These are phyloP conservation scores for Gasterosteus aculeatus DNA, from an alignment of 2,113 vertebrate genomes.

Conservation along the genomic window DNA sequence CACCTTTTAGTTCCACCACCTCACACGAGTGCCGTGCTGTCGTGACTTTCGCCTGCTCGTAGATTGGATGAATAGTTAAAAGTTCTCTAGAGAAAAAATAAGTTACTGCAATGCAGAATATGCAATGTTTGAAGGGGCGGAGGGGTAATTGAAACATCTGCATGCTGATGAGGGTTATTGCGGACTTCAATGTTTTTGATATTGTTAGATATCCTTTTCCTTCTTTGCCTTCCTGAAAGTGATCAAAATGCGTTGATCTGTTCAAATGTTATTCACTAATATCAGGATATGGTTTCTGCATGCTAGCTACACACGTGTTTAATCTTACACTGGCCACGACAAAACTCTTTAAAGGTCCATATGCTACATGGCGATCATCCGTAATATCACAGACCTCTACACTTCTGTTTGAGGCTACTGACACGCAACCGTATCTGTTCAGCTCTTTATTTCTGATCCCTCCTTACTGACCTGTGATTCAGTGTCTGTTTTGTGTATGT, in stretches of 20 bases:
- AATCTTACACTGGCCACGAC: constrained; percentile 44
- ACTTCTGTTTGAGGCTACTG: constrained; percentile 48
- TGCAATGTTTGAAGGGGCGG: constrained; percentile 75
- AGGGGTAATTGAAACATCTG: constrained; percentile 68
- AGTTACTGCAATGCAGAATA: constrained; percentile 87
- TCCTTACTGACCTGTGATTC: constrained; percentile 71
- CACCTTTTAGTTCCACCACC: constrained; percentile 46
- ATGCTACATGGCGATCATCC: constrained; percentile 31
- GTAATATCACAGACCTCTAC: constrained; percentile 40
- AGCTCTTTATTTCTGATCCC: constrained; percentile 59
- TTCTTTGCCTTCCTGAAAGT: constrained; percentile 66
- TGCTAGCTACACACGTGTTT: constrained; percentile 64
- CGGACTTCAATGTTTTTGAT: constrained; percentile 78
- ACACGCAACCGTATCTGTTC: constrained; percentile 43
- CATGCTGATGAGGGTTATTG: constrained; percentile 79
- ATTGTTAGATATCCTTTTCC: constrained; percentile 54
- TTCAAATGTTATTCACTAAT: constrained; percentile 42
- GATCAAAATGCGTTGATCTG: constrained; percentile 43
- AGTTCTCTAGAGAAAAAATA: constrained; percentile 85
- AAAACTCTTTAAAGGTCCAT: constrained; percentile 31
- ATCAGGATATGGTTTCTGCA: constrained; percentile 68
- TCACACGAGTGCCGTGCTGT: constrained; percentile 75
- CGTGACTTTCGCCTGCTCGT: constrained; percentile 72
- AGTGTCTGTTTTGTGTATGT: constrained; percentile 78
- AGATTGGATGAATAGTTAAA: constrained; percentile 77